Conservation (phyloP, 2,113 vertebrate species). For the Heterochromis multidens region DNA sequence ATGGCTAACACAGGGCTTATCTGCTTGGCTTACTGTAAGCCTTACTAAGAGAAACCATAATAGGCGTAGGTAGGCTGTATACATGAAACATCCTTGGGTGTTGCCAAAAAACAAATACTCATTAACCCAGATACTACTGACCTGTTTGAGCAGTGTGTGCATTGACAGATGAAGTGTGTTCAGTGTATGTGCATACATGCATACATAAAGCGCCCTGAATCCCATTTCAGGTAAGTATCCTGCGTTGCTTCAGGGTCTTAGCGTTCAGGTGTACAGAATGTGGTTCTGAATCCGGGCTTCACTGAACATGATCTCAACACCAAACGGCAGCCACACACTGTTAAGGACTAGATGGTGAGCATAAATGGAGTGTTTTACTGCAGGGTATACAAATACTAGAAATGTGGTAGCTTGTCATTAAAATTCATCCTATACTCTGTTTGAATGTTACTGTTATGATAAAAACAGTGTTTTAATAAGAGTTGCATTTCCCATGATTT, state of each 20-base stretch:
- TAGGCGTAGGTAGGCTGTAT: slow-evolving; percentile 44
- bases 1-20: slow-evolving; percentile 49
- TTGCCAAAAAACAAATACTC: slow-evolving; percentile 71
- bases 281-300: not conserved
- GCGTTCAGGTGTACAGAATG: not conserved
- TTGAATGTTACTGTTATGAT: not conserved
- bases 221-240: slow-evolving; percentile 36
- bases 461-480: not conserved
- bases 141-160: slow-evolving; percentile 43
- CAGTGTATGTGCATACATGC: not conserved
- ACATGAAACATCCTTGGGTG: slow-evolving; percentile 63
- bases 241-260: not conserved
- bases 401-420: not conserved
- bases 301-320: not conserved
- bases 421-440: too few relatives aligned
- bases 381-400: not conserved
- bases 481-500: not conserved
- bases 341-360: not conserved
- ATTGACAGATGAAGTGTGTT: slow-evolving; percentile 44
- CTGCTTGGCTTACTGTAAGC: slow-evolving; percentile 36
- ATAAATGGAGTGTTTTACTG: not conserved
- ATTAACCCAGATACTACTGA: slow-evolving; percentile 55
- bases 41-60: slow-evolving; percentile 43
- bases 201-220: not conserved
- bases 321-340: not conserved